Evolutionary conservation across 2,888 invertebrate genomes (phyloP).

Genomic region (Drosophila melanosoma): DNA sequence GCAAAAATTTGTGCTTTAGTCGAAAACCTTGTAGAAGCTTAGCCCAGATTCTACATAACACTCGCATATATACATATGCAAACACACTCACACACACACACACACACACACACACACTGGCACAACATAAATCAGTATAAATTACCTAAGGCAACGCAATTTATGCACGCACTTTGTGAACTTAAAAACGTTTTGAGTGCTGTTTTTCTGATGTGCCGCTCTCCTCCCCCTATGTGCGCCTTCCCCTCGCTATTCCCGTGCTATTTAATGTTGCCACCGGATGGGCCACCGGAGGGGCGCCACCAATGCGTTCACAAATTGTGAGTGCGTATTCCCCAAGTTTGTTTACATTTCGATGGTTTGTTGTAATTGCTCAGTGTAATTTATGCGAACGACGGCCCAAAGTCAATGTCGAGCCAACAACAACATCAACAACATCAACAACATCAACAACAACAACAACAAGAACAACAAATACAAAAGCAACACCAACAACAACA

Average conservation of each 20-base stretch:
- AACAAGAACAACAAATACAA: not conserved
- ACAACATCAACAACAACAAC: not conserved
- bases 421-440: constrained; percentile 8
- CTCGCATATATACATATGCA: not conserved
- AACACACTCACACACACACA: not conserved
- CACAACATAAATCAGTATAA: constrained; percentile 47
- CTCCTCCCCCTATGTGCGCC: not conserved
- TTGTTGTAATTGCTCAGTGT: constrained; percentile 67
- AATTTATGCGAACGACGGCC: constrained; percentile 73
- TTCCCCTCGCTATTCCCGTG: not conserved
- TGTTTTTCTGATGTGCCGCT: constrained; percentile 21
- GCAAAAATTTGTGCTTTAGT: not conserved
- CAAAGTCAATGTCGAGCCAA: constrained; percentile 74
- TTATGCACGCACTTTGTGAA: constrained; percentile 64
- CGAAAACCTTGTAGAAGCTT: constrained; percentile 4
- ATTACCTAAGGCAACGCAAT: constrained; percentile 47
- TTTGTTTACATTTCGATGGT: constrained; percentile 56
- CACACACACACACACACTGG: not conserved
- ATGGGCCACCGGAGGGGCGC: constrained; percentile 16
- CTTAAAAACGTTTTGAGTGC: constrained; percentile 62
- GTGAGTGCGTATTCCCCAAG: constrained; percentile 60
- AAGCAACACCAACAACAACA: not conserved
- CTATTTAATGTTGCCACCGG: not conserved
- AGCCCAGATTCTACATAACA: not conserved
- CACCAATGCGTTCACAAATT: constrained; percentile 35